These are phyloP conservation scores for Drosophila maculinotata DNA, from an alignment of 2,888 invertebrate genomes.

Conservation along the genomic window DNA sequence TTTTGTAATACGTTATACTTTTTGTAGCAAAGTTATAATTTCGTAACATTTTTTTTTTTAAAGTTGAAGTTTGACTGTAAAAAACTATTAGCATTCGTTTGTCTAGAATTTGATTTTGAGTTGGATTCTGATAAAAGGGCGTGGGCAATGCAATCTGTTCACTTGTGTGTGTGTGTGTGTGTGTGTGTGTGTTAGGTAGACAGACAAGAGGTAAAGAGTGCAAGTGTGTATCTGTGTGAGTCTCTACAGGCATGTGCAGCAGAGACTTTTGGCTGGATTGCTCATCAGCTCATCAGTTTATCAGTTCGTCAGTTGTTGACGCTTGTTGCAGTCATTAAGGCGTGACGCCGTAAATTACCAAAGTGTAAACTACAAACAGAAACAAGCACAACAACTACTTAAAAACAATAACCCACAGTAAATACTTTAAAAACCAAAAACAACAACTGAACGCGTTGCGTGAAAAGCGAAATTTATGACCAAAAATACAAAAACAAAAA, in stretches of 20 bases:
- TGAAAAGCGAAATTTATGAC: slow-evolving; percentile 73
- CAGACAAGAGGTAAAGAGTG: slow-evolving; percentile 15
- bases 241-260: slow-evolving; percentile 45
- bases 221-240: slow-evolving; percentile 7
- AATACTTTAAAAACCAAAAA: slow-evolving; percentile 21
- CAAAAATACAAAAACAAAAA: too few species aligned
- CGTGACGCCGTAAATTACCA: slow-evolving; percentile 76
- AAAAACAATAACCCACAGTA: slow-evolving; percentile 51
- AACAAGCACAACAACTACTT: slow-evolving; percentile 34
- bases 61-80: not conserved
- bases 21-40: too few species aligned
- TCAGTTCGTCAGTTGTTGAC: slow-evolving; percentile 59
- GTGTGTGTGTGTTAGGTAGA: slow-evolving; percentile 32
- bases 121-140: slow-evolving; percentile 56
- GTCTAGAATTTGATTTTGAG: slow-evolving; percentile 20
- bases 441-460: slow-evolving; percentile 37
- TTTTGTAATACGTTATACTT: too few species aligned
- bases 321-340: slow-evolving; percentile 73
- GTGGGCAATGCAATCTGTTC: slow-evolving; percentile 49
- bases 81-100: slow-evolving; percentile 3
- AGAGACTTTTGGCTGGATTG: slow-evolving; percentile 26
- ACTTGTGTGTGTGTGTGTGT: slow-evolving; percentile 38
- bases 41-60: not conserved
- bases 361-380: slow-evolving; percentile 57
- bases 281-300: slow-evolving; percentile 44